These are phyloP conservation scores for Mya arenaria DNA, from an alignment of 1,140 invertebrate genomes.

Conservation along the genomic window DNA sequence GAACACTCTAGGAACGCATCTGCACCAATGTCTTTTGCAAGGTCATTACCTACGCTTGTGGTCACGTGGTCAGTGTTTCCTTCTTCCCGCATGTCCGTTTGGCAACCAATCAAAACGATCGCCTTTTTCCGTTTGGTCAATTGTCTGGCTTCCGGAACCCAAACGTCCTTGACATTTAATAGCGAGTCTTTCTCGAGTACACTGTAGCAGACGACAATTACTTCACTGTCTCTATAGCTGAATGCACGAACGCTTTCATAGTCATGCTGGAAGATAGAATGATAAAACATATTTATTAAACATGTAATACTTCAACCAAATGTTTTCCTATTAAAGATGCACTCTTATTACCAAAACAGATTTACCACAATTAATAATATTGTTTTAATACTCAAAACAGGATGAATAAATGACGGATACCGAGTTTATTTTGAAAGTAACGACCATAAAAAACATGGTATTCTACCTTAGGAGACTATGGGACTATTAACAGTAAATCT, in stretches of 20 bases:
- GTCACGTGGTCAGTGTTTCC: conserved; percentile 90
- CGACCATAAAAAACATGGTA: too few relatives aligned
- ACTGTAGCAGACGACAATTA: conserved; percentile 99
- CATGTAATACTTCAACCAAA: too few relatives aligned
- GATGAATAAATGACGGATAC: too few relatives aligned
- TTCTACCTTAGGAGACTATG: too few relatives aligned
- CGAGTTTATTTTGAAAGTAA: too few relatives aligned
- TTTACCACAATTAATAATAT: too few relatives aligned
- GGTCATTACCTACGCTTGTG: conserved; percentile 87
- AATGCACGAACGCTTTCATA: conserved; percentile 95
- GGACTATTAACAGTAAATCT: too few relatives aligned
- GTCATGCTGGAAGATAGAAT: too few relatives aligned
- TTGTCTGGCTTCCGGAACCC: conserved; percentile 86
- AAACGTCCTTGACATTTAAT: conserved; percentile 97
- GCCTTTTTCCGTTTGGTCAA: conserved; percentile 92
- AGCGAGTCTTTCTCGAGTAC: conserved; percentile 98
- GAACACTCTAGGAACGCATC: conserved; percentile 96
- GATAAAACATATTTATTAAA: too few relatives aligned
- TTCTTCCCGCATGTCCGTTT: conserved; percentile 70
- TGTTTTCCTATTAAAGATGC: too few relatives aligned
- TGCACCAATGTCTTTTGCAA: conserved; percentile 87
- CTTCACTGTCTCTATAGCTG: conserved; percentile 98
- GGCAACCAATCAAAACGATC: conserved; percentile 88
- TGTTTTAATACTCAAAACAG: too few relatives aligned
- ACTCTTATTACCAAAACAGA: too few relatives aligned